Conservation (phyloP, 1,140 invertebrate genomes). For the Prorops nasuta region DNA sequence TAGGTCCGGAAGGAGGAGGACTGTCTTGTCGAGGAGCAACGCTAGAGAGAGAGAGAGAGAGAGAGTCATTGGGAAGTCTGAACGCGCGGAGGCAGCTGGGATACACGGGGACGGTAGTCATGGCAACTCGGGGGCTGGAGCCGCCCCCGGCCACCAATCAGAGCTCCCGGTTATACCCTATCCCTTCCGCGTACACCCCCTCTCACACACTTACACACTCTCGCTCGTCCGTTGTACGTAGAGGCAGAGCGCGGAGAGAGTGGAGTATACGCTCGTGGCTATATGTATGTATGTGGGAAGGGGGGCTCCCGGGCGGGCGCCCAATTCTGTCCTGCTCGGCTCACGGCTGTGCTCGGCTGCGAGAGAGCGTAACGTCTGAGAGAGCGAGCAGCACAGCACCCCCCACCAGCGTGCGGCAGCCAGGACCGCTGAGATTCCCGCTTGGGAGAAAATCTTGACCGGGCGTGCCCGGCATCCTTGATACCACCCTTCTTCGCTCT, state of each 20-base stretch:
- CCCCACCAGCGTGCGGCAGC: conserved; percentile 12
- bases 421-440: conserved; percentile 53
- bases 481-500: conserved; percentile 38
- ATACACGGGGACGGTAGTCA: conserved; percentile 55
- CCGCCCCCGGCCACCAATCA: conserved; percentile 54
- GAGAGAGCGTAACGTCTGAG: too few species aligned
- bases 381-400: too few species aligned
- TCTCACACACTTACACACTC: not conserved
- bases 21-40: too few species aligned
- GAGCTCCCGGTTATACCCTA: conserved; percentile 54
- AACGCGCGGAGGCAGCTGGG: conserved; percentile 44
- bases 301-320: too few species aligned
- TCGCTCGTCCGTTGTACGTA: conserved; percentile 2
- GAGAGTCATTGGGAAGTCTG: too few species aligned
- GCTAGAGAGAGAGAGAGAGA: too few species aligned
- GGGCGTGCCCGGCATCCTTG: conserved; percentile 55
- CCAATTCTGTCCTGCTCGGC: too few species aligned
- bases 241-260: too few species aligned
- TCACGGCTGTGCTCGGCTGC: too few species aligned
- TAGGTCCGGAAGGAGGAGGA: too few species aligned
- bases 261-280: too few species aligned
- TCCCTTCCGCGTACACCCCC: conserved; percentile 23
- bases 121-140: conserved; percentile 55
- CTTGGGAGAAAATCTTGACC: conserved; percentile 57
- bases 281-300: too few species aligned